Evolutionary conservation across 2,113 vertebrate genomes (phyloP), one percentile per base, ranked within the genome.

Genomic region (Grammomys surdaster): DNA sequence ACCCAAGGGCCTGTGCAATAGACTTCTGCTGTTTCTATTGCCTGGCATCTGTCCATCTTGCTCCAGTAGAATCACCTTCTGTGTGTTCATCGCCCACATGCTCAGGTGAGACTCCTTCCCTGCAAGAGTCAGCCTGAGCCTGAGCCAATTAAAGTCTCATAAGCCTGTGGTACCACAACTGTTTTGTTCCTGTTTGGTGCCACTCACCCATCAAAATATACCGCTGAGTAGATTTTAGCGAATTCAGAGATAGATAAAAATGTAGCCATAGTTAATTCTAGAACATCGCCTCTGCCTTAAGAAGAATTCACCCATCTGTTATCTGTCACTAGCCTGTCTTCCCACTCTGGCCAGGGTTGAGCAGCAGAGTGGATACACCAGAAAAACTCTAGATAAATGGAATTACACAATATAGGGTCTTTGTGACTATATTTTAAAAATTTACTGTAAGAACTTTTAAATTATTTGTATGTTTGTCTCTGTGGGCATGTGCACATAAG

Each of bases 21-120:
- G 73, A 70, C n/a, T n/a, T 73, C 28, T 69, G 26, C 43, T 77
- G 51, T 95, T 94, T 91, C 65, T 75, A 80, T 43, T 36, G 46
- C 4, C 40, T 85, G 51, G 17, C 2, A 31, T 67, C 43, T 91
- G 26, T 46, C 88, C 26, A 95, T 54, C 70, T 69, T 80, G 54
- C 43, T n/a, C 81, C 22, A 67, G 10, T 51, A 76, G 94, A 70
- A 86, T 75, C n/a, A 12, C 4, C 9, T 33, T 87, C 40, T 54
- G 54, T 26, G 26, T 76, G 70, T 20, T 60, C 9, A 56, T 1
- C 58, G 9, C 16, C 48, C 31, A 51, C 5, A 7, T 51, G n/a
- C 63, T 43, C 6, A 3, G 3, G 26, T 56, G 46, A 46, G 48
- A 65, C 14, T 75, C 26, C 60, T 88, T 48, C 8, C 19, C n/a